Evolutionary conservation across 1,140 invertebrate species (phyloP).

Genomic region (Hyles euphorbiae): DNA sequence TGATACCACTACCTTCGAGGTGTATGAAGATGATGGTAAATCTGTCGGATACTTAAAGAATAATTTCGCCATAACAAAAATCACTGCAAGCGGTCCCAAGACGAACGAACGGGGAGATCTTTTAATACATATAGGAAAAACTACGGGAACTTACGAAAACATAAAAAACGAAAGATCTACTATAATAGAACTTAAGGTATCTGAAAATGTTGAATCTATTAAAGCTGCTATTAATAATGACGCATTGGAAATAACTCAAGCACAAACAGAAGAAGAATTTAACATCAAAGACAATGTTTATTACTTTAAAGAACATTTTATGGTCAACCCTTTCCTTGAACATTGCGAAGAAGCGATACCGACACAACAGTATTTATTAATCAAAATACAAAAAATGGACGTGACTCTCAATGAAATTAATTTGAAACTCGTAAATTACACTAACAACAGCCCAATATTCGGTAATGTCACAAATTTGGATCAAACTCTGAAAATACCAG

Average conservation of each 20-base stretch:
- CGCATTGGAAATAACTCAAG: slow-evolving; percentile 30
- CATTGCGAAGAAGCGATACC: slow-evolving; percentile 19
- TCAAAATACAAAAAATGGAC: slow-evolving; percentile 52
- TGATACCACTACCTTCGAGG: slow-evolving; percentile 32
- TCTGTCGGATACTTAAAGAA: slow-evolving; percentile 41
- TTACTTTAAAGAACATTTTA: slow-evolving; percentile 40
- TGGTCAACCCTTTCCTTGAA: slow-evolving; percentile 46
- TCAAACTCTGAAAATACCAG: slow-evolving; percentile 22
- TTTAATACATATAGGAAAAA: slow-evolving; percentile 44
- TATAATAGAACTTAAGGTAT: slow-evolving; percentile 47
- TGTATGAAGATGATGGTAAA: slow-evolving; percentile 66
- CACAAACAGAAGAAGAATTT: slow-evolving; percentile 36
- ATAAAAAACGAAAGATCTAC: slow-evolving; percentile 48
- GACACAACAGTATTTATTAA: slow-evolving; percentile 45
- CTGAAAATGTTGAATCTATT: slow-evolving; percentile 27
- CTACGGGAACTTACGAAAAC: slow-evolving; percentile 35
- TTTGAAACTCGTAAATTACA: slow-evolving; percentile 43
- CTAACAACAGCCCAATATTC: slow-evolving; percentile 33
- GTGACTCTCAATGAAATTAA: slow-evolving; percentile 43
- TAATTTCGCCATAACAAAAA: slow-evolving; percentile 39
- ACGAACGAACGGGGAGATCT: slow-evolving; percentile 40
- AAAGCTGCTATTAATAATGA: slow-evolving; percentile 44
- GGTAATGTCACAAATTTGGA: slow-evolving; percentile 24
- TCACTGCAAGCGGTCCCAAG: slow-evolving; percentile 31
- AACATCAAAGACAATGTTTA: slow-evolving; percentile 35